Base-by-base conservation (phyloP, 2,797 vertebrate genomes). In the Urophycis tenuis region DNA sequence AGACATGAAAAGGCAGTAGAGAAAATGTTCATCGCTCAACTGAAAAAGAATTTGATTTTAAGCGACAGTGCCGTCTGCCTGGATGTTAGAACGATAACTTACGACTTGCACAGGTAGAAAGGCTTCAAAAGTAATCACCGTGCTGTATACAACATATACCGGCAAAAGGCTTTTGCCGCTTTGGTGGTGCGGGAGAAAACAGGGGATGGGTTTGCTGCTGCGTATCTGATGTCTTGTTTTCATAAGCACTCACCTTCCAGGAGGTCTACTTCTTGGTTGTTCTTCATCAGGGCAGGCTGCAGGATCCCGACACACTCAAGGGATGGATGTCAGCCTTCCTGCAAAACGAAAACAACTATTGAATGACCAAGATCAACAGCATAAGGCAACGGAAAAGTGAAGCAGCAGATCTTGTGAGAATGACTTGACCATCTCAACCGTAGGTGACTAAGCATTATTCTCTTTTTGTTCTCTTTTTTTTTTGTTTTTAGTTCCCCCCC, bases 211-310 rank as follows among this genome's bases (percentile, higher is more conserved):
- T 35, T 33, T 32, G 60, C 80, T 78, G 77, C 30, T 79, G 22
- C 0, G 36, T 31, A 8, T 82, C 60, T 60, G 64, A 73, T 82
- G 83, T 87, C 80, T 82, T 82, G 80, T 85, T 85, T 72, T 85
- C 31, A 75, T 80, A 73, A 79, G 71, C 70, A 0, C 39, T 86
- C 89, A 92, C 92, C 92, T 89, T 92, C 88, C 3, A 88, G 77
- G 83, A 89, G 81, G 78, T 89, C 91, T 81, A 75, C 82, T 22
- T 90, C 87, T 78, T 85, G 87, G 31, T 85, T 77, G 11, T 86
- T 36, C 85, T 84, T 90, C 92, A 92, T 92, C 75, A 32, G 81
- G 71, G 45, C 73, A 75, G 83, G 84, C 85, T 83, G 85, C 81
- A 64, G 74, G 80, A 84, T 86, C 84, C 85, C 83, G 73, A 84